phyloP scores from a whole-genome alignment of 2,797 vertebrate species.

The Acrossocheilus fasciatus region DNA sequence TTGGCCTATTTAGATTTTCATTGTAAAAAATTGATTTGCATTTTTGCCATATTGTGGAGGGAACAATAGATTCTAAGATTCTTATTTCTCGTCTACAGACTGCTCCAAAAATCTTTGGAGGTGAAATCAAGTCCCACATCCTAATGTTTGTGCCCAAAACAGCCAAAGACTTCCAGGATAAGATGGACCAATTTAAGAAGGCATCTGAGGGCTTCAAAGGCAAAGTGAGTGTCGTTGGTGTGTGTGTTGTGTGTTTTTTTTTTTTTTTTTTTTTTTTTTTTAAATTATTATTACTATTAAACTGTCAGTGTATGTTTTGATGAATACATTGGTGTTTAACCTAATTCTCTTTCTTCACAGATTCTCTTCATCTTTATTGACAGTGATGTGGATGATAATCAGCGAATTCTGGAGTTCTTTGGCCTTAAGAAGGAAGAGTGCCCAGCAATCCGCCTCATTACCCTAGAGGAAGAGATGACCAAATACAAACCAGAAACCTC shows the following conservation, averaged over 20 bases:
- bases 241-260: too few species aligned
- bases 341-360: constrained; percentile 69
- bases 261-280: background rate
- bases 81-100: constrained; percentile 77
- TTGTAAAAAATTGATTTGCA: background rate
- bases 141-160: constrained; percentile 94
- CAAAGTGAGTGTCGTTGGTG: constrained; percentile 76
- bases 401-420: constrained; percentile 97
- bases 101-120: constrained; percentile 98
- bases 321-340: background rate
- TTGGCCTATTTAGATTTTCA: background rate
- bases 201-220: constrained; percentile 92
- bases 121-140: constrained; percentile 98
- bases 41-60: background rate
- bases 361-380: constrained; percentile 99
- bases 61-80: background rate
- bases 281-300: too few species aligned
- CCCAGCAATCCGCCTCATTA: constrained; percentile 95
- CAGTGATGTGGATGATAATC: constrained; percentile 94
- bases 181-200: constrained; percentile 91
- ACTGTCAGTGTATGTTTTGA: background rate
- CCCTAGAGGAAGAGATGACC: constrained; percentile 98
- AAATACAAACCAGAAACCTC: constrained; percentile 92
- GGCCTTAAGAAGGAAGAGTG: constrained; percentile 98
- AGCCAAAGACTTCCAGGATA: constrained; percentile 85